phyloP scores from a whole-genome alignment of 2,888 invertebrate genomes.

The Synanthedon formicaeformis region DNA sequence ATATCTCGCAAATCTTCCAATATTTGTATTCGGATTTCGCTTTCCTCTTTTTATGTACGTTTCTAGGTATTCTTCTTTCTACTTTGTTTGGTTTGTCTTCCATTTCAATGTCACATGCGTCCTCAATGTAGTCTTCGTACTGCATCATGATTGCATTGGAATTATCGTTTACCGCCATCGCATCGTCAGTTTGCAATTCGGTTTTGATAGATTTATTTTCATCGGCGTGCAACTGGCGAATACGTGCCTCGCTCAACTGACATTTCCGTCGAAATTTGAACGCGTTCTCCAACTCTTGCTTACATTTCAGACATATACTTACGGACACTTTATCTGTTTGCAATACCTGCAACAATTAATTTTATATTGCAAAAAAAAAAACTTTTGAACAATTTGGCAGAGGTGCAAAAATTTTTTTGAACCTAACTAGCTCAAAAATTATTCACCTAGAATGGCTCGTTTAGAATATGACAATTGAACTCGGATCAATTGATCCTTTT shows the following conservation, averaged over 20 bases:
- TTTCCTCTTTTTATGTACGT: conserved; percentile 11
- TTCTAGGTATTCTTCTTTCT: not conserved
- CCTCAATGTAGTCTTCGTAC: conserved; percentile 15
- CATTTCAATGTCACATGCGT: conserved; percentile 3
- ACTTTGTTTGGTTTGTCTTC: not conserved
- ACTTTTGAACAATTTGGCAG: no score
- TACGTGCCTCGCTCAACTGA: conserved; percentile 44
- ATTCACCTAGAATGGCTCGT: no score
- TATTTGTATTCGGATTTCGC: conserved; percentile 37
- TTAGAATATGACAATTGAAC: no score
- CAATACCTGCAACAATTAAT: conserved; percentile 38
- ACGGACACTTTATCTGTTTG: conserved; percentile 45
- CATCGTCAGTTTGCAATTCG: conserved; percentile 26
- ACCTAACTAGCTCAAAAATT: no score
- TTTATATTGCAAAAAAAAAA: not conserved
- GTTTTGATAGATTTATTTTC: conserved; percentile 27
- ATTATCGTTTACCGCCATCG: conserved; percentile 10
- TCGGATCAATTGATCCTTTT: no score
- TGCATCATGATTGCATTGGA: conserved; percentile 20
- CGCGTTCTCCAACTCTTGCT: conserved; percentile 49
- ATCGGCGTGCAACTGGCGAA: conserved; percentile 14
- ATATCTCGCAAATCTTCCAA: conserved; percentile 59
- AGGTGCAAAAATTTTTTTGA: no score
- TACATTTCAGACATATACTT: conserved; percentile 49
- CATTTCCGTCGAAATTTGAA: conserved; percentile 61